A percentile compares a stretch with the other conserved stretches of the same genome.
Evolutionary conservation across 2,113 vertebrate species (phyloP).

Genomic region (Takifugu bimaculatus): DNA sequence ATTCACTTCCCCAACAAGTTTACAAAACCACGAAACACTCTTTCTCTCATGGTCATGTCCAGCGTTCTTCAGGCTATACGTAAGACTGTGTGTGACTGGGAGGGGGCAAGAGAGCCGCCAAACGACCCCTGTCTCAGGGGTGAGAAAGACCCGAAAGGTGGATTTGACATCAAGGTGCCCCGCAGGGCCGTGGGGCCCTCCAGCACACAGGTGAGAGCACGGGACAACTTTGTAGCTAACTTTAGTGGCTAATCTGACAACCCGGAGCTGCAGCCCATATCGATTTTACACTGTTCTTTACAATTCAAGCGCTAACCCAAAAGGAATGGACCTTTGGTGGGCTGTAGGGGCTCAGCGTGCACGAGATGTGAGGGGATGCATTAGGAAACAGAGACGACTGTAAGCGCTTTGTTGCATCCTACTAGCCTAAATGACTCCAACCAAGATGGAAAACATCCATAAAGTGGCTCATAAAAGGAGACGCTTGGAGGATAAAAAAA

Average conservation of each 20-base stretch:
- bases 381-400: neutral
- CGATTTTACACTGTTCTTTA: neutral
- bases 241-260: no score
- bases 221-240: neutral
- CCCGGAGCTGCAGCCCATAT: no score
- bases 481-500: neutral
- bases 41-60: neutral
- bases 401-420: neutral
- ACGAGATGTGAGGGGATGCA: neutral
- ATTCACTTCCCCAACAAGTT: neutral
- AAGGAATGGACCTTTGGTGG: neutral
- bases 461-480: neutral
- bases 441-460: neutral
- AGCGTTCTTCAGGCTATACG: slow-evolving; percentile 98
- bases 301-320: neutral
- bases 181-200: slow-evolving; percentile 96
- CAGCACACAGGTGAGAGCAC: slow-evolving; percentile 86
- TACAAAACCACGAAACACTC: neutral
- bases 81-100: slow-evolving; percentile 98
- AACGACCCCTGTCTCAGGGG: slow-evolving; percentile 97
- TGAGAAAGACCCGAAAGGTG: slow-evolving; percentile 98
- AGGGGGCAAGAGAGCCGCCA: slow-evolving; percentile 91
- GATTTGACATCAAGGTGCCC: slow-evolving; percentile 98
- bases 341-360: neutral
- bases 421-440: neutral